These are phyloP conservation scores for Eulacestoma nigropectus DNA, from an alignment of 2,113 vertebrate genomes.

Conservation along the genomic window DNA sequence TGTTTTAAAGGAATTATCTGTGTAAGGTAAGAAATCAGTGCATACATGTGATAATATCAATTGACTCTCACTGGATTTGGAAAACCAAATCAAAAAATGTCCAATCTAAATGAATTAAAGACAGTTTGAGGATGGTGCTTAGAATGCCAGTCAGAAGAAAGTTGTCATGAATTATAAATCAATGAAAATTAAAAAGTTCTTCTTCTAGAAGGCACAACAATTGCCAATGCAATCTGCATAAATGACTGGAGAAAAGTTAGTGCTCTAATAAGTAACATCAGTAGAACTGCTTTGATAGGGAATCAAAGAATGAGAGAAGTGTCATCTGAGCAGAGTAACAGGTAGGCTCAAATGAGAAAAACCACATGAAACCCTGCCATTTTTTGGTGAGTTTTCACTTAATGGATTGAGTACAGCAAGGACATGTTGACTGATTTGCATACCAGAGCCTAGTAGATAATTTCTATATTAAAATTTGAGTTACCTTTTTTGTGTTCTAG, in stretches of 20 bases:
- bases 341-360: background rate
- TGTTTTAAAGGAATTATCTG: background rate
- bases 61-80: background rate
- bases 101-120: background rate
- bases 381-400: background rate
- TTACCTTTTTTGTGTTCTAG: background rate
- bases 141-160: background rate
- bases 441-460: background rate
- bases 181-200: background rate
- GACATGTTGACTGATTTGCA: background rate
- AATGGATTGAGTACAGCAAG: background rate
- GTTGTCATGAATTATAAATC: background rate
- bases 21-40: background rate
- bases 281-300: background rate
- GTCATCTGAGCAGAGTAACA: background rate
- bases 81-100: background rate
- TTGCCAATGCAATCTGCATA: background rate
- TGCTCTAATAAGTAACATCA: background rate
- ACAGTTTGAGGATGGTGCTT: background rate
- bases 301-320: background rate
- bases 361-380: background rate
- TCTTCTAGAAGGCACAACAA: background rate
- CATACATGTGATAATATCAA: background rate
- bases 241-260: background rate
- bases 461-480: background rate